Base-by-base conservation (phyloP, 2,888 invertebrate genomes). In the Pristionchus exspectatus region DNA sequence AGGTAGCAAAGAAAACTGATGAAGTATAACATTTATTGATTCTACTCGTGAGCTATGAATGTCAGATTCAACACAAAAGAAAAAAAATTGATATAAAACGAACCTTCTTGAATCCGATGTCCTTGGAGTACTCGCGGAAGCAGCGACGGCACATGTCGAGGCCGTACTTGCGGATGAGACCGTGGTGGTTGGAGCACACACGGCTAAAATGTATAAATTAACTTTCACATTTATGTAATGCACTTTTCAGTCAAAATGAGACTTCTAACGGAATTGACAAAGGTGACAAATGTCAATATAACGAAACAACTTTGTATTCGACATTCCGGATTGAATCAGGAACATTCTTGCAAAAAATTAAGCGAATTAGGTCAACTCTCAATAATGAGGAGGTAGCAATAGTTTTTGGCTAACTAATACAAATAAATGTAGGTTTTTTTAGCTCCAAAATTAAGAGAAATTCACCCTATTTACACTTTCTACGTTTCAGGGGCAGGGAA, bases 101-200 rank as follows among this genome's bases (percentile, higher is more conserved):
- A n/a, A 88, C 87, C 97, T 99, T 99, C 96, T 98, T 99, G 96
- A 99, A 99, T 95, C 99, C 99, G 96, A 99, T 99, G 95, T 98
- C 98, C 95, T 97, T 97, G 93, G 99, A 98, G 96, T 99, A 99
- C 96, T 99, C 98, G 96, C 87, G 98, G 97, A 95, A 97, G 96
- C 59, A 98, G 97, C 95, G 97, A 97, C 92, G 97, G 96, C 94
- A 97, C 96, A 91, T 98, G 96, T 96, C 98, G 98, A 91, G 96
- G 95, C 91, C 98, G 98, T 95, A 98, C 95, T 94, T 96, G 95
- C 95, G 94, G 92, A 95, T 95, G 54, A 99, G 96, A 95, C 99
- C 99, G 96, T 99, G 99, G 95, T 97, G 97, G 96, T 99, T 99
- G 92, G 98, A 97, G 96, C 99, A 99, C 90, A 99, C 97, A 94